These are phyloP conservation scores for Lissocephala sabroskyi DNA, from an alignment of 2,888 invertebrate genomes.

Conservation along the genomic window DNA sequence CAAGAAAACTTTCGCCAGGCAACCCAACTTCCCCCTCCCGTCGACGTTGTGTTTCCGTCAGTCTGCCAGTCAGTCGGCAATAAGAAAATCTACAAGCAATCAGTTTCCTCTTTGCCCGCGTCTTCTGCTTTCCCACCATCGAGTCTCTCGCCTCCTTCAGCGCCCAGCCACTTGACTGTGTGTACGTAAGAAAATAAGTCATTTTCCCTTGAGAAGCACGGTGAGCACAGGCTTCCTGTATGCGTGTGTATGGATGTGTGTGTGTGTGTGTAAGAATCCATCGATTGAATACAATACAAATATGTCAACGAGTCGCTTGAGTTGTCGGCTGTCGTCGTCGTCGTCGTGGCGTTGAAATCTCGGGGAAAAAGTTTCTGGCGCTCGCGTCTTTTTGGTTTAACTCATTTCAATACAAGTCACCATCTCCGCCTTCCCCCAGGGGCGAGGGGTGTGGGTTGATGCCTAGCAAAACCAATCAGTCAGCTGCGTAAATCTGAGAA, in stretches of 20 bases:
- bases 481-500: constrained; percentile 39
- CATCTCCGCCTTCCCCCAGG: no score
- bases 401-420: constrained; percentile 49
- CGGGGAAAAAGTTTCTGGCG: constrained; percentile 5
- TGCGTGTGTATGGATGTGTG: background rate
- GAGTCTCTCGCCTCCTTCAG: no score
- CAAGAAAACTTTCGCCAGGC: constrained; percentile 44
- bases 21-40: background rate
- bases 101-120: no score
- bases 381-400: constrained; percentile 33
- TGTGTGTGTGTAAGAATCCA: constrained; percentile 35
- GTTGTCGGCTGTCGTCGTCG: constrained; percentile 44
- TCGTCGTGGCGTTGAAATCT: constrained; percentile 8
- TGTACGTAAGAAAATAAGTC: constrained; percentile 66
- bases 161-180: constrained; percentile 40
- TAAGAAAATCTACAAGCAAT: constrained; percentile 36
- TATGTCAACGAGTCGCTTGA: constrained; percentile 65
- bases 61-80: background rate
- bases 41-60: background rate
- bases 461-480: constrained; percentile 55
- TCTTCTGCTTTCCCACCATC: no score
- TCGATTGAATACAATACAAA: constrained; percentile 66
- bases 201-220: constrained; percentile 52
- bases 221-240: no score
- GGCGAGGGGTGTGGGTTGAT: background rate